phyloP scores from a whole-genome alignment of 2,113 vertebrate species.

The Bubalus kerabau region DNA sequence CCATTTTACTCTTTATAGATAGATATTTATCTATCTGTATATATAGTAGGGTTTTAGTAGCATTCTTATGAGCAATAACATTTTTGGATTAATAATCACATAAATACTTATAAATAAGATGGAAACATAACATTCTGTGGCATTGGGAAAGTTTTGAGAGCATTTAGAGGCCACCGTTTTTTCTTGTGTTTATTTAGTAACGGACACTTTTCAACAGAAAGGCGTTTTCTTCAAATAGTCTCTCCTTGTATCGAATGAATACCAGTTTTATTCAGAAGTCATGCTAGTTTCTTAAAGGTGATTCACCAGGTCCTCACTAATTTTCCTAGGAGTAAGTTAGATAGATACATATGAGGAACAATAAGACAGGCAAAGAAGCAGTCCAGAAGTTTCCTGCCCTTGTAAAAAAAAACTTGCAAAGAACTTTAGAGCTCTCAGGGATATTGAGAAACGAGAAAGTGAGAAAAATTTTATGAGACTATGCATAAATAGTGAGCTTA shows the following conservation, averaged over 20 bases:
- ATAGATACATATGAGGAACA: not conserved
- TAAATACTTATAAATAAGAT: not conserved
- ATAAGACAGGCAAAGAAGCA: not conserved
- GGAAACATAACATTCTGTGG: not conserved
- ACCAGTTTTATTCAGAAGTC: not conserved
- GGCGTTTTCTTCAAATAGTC: not conserved
- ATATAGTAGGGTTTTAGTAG: not conserved
- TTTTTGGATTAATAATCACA: not conserved
- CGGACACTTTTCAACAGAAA: not conserved
- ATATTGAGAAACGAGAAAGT: not conserved
- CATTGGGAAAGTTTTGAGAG: not conserved
- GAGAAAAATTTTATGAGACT: not conserved
- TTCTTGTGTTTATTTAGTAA: not conserved
- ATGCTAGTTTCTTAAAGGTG: not conserved
- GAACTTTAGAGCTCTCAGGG: not conserved
- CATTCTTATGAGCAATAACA: not conserved
- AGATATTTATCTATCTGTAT: not conserved
- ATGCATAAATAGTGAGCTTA: not conserved
- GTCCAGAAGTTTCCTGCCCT: not conserved
- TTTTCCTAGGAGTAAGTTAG: not conserved
- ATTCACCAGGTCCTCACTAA: not conserved
- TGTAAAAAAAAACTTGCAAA: not conserved
- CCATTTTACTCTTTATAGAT: not conserved
- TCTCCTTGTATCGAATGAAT: not conserved
- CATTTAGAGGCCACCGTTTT: not conserved